Evolutionary conservation across 2,797 vertebrate genomes (phyloP).

Genomic region (Acipenser transmontanus): DNA sequence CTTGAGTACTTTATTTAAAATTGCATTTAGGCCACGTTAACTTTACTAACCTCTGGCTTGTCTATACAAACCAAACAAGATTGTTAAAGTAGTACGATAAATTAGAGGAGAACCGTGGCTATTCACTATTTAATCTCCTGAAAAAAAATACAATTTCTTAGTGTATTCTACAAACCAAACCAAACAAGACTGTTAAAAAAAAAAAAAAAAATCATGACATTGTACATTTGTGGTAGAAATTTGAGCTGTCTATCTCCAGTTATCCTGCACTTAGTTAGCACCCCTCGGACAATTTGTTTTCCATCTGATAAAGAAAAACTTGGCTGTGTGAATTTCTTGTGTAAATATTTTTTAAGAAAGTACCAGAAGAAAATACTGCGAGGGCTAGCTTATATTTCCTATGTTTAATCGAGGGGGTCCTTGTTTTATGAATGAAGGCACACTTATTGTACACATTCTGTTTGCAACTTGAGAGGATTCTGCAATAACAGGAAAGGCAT

Average conservation of each 20-base stretch:
- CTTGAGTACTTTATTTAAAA: no score
- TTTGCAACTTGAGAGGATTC: conserved; percentile 6
- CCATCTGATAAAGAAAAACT: conserved; percentile 1
- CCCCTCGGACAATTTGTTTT: background rate
- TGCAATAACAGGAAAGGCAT: conserved; percentile 27
- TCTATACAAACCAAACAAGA: no score
- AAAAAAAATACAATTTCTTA: no score
- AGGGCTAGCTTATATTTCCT: background rate
- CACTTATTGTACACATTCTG: background rate
- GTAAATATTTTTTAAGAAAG: background rate
- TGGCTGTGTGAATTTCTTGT: background rate
- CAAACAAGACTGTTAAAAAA: background rate
- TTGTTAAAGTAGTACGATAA: conserved; percentile 4
- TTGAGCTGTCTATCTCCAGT: no score
- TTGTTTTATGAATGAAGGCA: background rate
- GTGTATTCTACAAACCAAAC: background rate
- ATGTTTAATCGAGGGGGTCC: background rate
- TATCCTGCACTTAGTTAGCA: background rate
- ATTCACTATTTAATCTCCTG: background rate
- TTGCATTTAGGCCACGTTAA: no score
- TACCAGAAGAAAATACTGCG: background rate
- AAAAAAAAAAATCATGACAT: conserved; percentile 6
- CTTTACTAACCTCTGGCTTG: no score
- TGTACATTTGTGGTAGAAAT: no score
- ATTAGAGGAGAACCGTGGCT: background rate